Evolutionary conservation across 2,113 vertebrate species (phyloP).

Genomic region (Panthera tigris): DNA sequence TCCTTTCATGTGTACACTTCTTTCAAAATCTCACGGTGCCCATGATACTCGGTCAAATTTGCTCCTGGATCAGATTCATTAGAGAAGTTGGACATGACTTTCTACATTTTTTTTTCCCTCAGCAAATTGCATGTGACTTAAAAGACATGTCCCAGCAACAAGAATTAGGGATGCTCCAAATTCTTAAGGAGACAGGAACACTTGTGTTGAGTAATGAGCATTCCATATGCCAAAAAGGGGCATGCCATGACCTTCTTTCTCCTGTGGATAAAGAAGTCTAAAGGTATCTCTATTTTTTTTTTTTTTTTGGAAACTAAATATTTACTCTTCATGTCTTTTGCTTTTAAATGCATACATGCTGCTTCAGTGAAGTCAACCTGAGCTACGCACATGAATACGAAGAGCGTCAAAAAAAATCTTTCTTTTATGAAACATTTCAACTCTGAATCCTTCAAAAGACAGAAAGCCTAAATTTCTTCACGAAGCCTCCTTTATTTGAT

Average conservation of each 20-base stretch:
- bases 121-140: slow-evolving; percentile 70
- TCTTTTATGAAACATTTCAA: slow-evolving; percentile 6
- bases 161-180: slow-evolving; percentile 61
- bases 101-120: slow-evolving; percentile 48
- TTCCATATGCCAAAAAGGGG: slow-evolving; percentile 61
- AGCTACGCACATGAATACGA: neutral
- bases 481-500: neutral
- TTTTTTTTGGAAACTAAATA: slow-evolving; percentile 40
- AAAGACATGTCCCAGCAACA: slow-evolving; percentile 71
- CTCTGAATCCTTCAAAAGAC: neutral
- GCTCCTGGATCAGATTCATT: slow-evolving; percentile 73
- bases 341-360: neutral
- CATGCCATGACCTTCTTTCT: slow-evolving; percentile 35
- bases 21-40: slow-evolving; percentile 59
- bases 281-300: slow-evolving; percentile 70
- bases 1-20: slow-evolving; percentile 60
- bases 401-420: neutral
- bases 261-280: slow-evolving; percentile 60
- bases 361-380: neutral
- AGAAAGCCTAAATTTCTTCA: slow-evolving; percentile 36
- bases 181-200: slow-evolving; percentile 73
- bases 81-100: slow-evolving; percentile 62
- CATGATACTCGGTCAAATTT: slow-evolving; percentile 70
- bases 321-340: neutral
- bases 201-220: slow-evolving; percentile 70